phyloP scores from a whole-genome alignment of 1,140 invertebrate species.

The Elymnias hypermnestra region DNA sequence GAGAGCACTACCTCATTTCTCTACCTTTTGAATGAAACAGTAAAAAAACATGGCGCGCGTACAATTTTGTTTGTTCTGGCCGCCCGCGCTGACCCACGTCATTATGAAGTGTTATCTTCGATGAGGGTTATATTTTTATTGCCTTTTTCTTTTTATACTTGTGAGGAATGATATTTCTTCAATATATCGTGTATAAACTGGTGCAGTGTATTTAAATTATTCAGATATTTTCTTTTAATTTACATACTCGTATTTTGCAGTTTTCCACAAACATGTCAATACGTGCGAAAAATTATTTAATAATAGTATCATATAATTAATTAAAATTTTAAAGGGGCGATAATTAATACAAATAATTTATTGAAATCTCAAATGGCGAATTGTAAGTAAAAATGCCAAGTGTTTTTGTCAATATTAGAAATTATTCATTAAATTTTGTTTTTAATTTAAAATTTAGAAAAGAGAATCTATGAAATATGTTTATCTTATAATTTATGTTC shows the following conservation, averaged over 20 bases:
- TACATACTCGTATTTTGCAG: not conserved
- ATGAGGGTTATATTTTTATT: conserved; percentile 69
- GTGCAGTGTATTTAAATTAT: conserved; percentile 28
- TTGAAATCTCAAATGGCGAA: too few species aligned
- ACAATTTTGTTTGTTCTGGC: conserved; percentile 69
- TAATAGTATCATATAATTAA: too few species aligned
- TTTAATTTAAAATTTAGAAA: too few species aligned
- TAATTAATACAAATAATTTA: too few species aligned
- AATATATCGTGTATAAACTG: conserved; percentile 54
- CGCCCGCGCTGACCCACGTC: conserved; percentile 64
- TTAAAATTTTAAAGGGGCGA: too few species aligned
- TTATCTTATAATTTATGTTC: too few species aligned
- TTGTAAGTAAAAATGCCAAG: too few species aligned
- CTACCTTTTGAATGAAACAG: conserved; percentile 57
- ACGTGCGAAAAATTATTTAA: too few species aligned
- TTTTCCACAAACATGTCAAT: too few species aligned
- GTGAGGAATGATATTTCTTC: conserved; percentile 68
- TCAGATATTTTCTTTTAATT: conserved; percentile 15
- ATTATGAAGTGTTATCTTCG: conserved; percentile 69
- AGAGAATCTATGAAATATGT: too few species aligned
- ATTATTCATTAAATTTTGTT: too few species aligned
- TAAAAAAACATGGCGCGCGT: conserved; percentile 59
- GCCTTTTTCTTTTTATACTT: conserved; percentile 51
- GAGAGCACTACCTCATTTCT: conserved; percentile 31
- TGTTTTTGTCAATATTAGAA: too few species aligned